Evolutionary conservation across 2,797 vertebrate genomes (phyloP), one percentile per base, ranked within the genome.

Genomic region (Poecile montanus): DNA sequence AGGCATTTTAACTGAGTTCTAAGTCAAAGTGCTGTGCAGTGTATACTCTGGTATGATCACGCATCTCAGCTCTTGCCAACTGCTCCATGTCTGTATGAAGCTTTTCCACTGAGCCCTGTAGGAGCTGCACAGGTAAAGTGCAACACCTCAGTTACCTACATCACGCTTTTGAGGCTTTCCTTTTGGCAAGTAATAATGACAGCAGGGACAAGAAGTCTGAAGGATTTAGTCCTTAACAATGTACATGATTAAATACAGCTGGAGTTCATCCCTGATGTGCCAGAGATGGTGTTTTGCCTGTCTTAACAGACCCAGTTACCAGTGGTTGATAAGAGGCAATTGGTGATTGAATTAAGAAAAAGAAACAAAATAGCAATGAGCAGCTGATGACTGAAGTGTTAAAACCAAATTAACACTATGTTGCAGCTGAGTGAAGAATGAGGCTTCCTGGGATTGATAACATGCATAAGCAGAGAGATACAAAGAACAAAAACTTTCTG

Each of bases 271-370:
- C 36, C 40, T 58, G 44, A 48, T 36, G 51, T 88, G 54, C 44
- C 56, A 32, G 26, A 51, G n/a, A 50, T 4, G 2, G 7, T 38
- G 42, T 56, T 89, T 73, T 27, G 34, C 34, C 21, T 16, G 21
- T 22, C 42, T 67, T 34, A 58, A 44, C 32, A 73, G 54, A 63
- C 4, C 8, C 67, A 26, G 54, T 12, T 51, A 75, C 32, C n/a
- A 60, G 21, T 9, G 27, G 79, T 48, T 63, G n/a, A 9, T 16
- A 79, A 85, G 63, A 6, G 48, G 76, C 13, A 26, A 88, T 0
- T 1, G 0, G 25, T 0, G 0, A 67, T 1, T 74, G 87, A 74
- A 89, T 53, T 22, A 16, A 56, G 45, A 50, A 66, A 47, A n/a
- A 93, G 60, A 60, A 60, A 56, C 12, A 25, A 34, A 85, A 25